Conservation (phyloP, 1,140 invertebrate species). For the Diorhabda carinulata region DNA sequence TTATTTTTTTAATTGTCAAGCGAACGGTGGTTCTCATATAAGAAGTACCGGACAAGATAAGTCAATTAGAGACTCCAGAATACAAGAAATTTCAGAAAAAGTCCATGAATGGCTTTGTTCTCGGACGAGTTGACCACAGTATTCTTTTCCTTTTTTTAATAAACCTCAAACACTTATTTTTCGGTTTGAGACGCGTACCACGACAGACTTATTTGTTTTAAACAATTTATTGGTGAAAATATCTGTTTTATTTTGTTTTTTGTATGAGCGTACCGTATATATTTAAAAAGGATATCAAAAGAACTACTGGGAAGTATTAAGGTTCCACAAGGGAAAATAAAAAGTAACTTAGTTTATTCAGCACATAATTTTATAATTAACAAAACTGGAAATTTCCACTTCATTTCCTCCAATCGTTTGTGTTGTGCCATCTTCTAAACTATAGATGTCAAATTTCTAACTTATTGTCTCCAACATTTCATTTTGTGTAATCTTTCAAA, state of each 20-base stretch:
- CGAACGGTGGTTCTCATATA: not conserved
- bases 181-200: not conserved
- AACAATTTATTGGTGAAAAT: not conserved
- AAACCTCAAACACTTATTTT: not conserved
- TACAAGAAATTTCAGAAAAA: not conserved
- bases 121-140: not conserved
- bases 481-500: no score
- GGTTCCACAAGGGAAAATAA: no score
- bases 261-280: not conserved
- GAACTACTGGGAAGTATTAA: no score
- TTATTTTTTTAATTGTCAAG: not conserved
- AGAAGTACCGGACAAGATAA: not conserved
- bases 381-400: no score
- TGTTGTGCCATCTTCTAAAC: no score
- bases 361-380: no score
- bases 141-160: not conserved
- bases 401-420: no score
- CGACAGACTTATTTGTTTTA: constrained; percentile 2
- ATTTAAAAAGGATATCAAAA: no score
- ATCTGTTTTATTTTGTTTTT: constrained; percentile 1
- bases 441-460: no score
- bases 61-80: not conserved
- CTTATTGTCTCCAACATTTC: no score
- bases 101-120: not conserved
- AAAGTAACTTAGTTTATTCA: no score